These are phyloP conservation scores for Champsocephalus gunnari DNA, from an alignment of 2,797 vertebrate species.

Conservation along the genomic window DNA sequence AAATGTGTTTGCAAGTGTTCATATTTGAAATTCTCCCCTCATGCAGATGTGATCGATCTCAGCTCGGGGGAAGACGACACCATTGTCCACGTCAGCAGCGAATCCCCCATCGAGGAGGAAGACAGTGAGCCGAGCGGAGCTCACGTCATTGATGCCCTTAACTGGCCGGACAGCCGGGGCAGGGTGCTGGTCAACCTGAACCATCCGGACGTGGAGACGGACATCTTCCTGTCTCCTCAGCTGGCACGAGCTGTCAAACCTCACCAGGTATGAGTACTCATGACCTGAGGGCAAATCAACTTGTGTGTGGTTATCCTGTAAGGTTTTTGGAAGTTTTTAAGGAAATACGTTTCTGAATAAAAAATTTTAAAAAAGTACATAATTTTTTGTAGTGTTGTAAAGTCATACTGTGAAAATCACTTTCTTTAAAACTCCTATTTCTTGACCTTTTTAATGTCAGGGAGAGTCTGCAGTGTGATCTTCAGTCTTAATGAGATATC, in stretches of 20 bases:
- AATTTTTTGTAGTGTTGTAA: background rate
- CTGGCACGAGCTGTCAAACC: constrained; percentile 92
- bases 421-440: background rate
- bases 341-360: background rate
- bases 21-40: background rate
- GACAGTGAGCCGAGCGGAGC: constrained; percentile 85
- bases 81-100: constrained; percentile 81
- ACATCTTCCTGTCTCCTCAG: constrained; percentile 92
- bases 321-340: background rate
- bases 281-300: background rate
- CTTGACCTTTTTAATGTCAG: constrained; percentile 1
- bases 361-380: too few species aligned
- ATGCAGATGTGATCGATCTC: constrained; percentile 90
- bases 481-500: constrained; percentile 9
- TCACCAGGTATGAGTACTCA: constrained; percentile 88
- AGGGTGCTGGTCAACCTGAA: constrained; percentile 93
- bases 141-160: constrained; percentile 89
- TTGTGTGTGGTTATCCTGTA: background rate
- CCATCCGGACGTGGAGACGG: constrained; percentile 89
- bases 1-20: background rate
- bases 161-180: constrained; percentile 88
- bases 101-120: constrained; percentile 86
- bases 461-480: background rate
- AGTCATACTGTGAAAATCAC: background rate
- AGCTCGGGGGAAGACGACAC: constrained; percentile 89